Evolutionary conservation across 2,113 vertebrate species (phyloP).

Genomic region (Epinephelus lanceolatus): DNA sequence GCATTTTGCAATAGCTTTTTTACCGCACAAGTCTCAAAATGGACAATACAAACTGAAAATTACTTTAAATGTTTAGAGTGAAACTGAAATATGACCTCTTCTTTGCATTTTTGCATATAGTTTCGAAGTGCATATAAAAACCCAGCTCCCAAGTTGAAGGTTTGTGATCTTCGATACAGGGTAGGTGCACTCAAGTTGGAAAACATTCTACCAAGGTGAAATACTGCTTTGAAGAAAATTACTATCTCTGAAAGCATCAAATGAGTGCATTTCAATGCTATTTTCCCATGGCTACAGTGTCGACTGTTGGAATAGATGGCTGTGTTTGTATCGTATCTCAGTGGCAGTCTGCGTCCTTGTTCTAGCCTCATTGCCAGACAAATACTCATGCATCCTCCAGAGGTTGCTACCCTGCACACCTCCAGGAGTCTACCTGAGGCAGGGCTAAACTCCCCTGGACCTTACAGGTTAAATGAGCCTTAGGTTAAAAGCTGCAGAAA

Average conservation of each 20-base stretch:
- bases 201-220: slow-evolving; percentile 27
- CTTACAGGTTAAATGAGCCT: slow-evolving; percentile 53
- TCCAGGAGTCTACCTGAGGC: slow-evolving; percentile 30
- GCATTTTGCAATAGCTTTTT: neutral
- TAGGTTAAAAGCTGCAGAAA: slow-evolving; percentile 55
- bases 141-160: slow-evolving; percentile 1
- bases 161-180: slow-evolving; percentile 29
- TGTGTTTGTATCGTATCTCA: slow-evolving; percentile 41
- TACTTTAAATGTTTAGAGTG: slow-evolving; percentile 3
- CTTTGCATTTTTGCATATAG: slow-evolving; percentile 8
- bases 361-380: slow-evolving; percentile 29
- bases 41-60: neutral
- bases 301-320: slow-evolving; percentile 35
- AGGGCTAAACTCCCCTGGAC: slow-evolving; percentile 32
- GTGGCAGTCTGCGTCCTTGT: slow-evolving; percentile 35
- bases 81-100: slow-evolving; percentile 4
- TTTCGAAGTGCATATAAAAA: slow-evolving; percentile 18
- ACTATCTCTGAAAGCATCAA: slow-evolving; percentile 37
- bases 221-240: slow-evolving; percentile 43
- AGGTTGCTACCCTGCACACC: slow-evolving; percentile 30
- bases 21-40: neutral
- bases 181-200: slow-evolving; percentile 12
- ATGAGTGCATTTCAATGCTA: slow-evolving; percentile 20
- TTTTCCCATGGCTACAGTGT: slow-evolving; percentile 31
- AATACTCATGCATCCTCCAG: slow-evolving; percentile 24